Evolutionary conservation across 2,113 vertebrate genomes (phyloP).

Genomic region (Colinus virginianus): DNA sequence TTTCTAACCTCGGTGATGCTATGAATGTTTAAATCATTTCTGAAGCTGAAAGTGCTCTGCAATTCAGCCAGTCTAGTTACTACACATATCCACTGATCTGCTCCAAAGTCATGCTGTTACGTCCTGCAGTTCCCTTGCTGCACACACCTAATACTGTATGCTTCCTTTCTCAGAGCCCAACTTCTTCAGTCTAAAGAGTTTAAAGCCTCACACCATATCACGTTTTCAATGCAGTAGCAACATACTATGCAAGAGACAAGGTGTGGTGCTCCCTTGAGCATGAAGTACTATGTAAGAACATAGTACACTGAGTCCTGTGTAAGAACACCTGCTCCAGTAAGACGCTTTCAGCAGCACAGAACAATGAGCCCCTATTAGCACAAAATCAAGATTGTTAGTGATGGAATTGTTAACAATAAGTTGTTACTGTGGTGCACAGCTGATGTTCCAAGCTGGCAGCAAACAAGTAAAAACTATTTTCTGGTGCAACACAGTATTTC

Average conservation of each 20-base stretch:
- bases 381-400: neutral
- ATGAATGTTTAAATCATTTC: neutral
- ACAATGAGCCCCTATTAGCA: neutral
- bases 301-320: neutral
- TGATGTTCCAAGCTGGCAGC: neutral
- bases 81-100: too few relatives aligned
- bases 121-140: neutral
- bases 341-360: neutral
- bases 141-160: rapidly evolving
- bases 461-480: neutral
- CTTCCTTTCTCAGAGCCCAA: neutral
- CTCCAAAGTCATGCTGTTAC: too few relatives aligned
- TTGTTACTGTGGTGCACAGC: neutral
- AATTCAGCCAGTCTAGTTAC: neutral
- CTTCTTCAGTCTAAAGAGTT: neutral
- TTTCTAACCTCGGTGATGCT: too few relatives aligned
- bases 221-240: neutral
- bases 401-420: neutral
- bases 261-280: neutral
- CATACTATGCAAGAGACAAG: neutral
- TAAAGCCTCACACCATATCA: neutral
- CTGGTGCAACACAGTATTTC: neutral
- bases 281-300: neutral
- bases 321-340: neutral
- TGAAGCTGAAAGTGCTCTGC: neutral